These are phyloP conservation scores for Spodoptera frugiperda DNA, from an alignment of 1,140 invertebrate species.

Conservation along the genomic window DNA sequence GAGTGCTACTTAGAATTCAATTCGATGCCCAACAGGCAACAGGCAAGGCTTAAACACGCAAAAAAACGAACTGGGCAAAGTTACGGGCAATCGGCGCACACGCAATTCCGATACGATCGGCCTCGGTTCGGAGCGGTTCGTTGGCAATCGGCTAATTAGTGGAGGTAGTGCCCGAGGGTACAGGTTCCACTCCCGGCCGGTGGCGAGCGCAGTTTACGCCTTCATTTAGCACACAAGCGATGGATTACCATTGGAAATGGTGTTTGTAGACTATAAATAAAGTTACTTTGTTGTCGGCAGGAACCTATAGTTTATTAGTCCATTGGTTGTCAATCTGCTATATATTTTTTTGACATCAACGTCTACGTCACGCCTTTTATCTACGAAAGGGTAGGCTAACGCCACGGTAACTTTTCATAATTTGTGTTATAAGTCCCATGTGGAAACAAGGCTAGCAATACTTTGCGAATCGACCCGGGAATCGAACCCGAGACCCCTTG, in stretches of 20 bases:
- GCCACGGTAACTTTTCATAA: too few species aligned
- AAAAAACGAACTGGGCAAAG: conserved; percentile 13
- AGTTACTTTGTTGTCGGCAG: too few species aligned
- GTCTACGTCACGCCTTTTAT: too few species aligned
- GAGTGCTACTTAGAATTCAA: conserved; percentile 32
- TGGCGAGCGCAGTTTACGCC: not conserved
- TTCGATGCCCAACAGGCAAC: conserved; percentile 25
- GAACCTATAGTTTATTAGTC: too few species aligned
- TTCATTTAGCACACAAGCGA: conserved; percentile 13
- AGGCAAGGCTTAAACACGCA: conserved; percentile 25
- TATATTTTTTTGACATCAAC: too few species aligned
- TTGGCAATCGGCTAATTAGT: conserved; percentile 28
- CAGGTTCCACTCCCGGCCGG: not conserved
- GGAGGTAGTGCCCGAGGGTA: not conserved
- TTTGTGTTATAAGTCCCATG: too few species aligned
- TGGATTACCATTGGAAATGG: conserved; percentile 3
- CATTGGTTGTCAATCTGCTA: too few species aligned
- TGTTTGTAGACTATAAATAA: conserved; percentile 4
- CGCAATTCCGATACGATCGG: conserved; percentile 30
- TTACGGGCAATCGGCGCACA: conserved; percentile 30
- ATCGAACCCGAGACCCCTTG: too few species aligned
- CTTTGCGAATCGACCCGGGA: too few species aligned
- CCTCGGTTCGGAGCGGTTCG: conserved; percentile 9
- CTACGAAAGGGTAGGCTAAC: too few species aligned
- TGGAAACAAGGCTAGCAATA: too few species aligned